Base-by-base conservation (phyloP, 2,797 vertebrate species). In the Cuculus canorus region DNA sequence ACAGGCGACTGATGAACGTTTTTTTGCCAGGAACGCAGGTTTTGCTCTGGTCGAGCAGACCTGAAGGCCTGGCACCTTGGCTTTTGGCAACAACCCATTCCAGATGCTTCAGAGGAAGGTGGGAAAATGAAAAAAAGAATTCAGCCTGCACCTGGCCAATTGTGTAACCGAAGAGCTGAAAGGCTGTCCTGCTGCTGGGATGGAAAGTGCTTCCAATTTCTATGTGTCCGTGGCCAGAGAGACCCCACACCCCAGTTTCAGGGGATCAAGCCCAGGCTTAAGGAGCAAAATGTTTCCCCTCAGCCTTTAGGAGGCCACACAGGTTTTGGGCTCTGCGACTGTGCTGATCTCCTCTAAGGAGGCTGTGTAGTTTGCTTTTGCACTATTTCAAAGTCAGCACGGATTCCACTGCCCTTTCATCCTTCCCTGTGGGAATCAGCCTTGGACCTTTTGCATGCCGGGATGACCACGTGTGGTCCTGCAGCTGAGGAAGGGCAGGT, bases 401-500 rank as follows among this genome's bases (percentile, higher is more conserved):
- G 11, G 59, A 56, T 32, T 72, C 82, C 70, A 23, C 18, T 60
- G 37, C 66, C 32, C 80, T 82, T 82, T 30, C 1, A 1, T 48
- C 56, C 39, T 66, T 90, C 48, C 33, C 37, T 56, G 81, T 71
- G 30, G 64, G 22, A 43, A 19, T 19, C 16, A 28, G 39, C 50
- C 33, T 88, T 2, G 0, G 69, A 24, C 17, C 0, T 2, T 47
- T 23, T 53, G 41, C 28, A 25, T 10, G 32, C 43, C 12, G 18
- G 79, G 54, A 22, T 1, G 33, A 22, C 19, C 43, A 33, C 0
- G 0, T 22, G 24, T 3, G 5, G 52, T 37, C 33, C 32, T 37
- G 43, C 12, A 73, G 35, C 45, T 61, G 59, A 61, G 50, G 37
- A 64, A 8, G 16, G 23, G 7, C 41, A 37, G 48, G 33, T 50